These are phyloP conservation scores for Epinotia ramella DNA, from an alignment of 2,888 invertebrate species.

Conservation along the genomic window DNA sequence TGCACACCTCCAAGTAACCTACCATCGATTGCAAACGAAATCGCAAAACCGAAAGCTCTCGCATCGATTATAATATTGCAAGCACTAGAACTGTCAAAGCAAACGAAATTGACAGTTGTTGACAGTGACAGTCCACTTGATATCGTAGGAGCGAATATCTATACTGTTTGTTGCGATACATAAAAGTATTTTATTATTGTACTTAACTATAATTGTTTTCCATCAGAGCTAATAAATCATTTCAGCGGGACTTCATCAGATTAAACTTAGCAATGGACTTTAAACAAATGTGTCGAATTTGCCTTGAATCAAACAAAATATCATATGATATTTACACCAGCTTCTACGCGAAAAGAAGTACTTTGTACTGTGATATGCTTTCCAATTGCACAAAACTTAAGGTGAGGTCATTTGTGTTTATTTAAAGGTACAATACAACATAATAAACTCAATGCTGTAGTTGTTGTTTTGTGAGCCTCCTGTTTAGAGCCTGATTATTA, in stretches of 20 bases:
- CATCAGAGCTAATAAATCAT: not conserved
- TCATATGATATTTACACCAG: slow-evolving; percentile 72
- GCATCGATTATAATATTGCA: not conserved
- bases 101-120: not conserved
- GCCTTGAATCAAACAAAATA: slow-evolving; percentile 66
- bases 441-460: not conserved
- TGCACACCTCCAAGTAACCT: not conserved
- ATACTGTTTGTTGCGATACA: slow-evolving; percentile 7
- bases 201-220: not conserved
- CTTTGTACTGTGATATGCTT: slow-evolving; percentile 72
- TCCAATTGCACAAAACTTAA: slow-evolving; percentile 71
- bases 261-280: slow-evolving; percentile 61
- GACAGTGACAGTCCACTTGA: too few species aligned
- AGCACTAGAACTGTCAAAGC: slow-evolving; percentile 21
- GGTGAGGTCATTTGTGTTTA: slow-evolving; percentile 57
- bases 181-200: slow-evolving; percentile 3
- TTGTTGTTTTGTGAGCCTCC: not conserved
- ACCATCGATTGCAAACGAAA: not conserved
- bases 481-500: slow-evolving; percentile 9
- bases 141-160: too few species aligned
- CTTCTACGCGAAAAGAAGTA: slow-evolving; percentile 69
- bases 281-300: slow-evolving; percentile 72
- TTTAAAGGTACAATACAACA: not conserved
- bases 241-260: not conserved
- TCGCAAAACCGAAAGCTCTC: not conserved